Evolutionary conservation across 2,888 invertebrate species (phyloP), one percentile per base, ranked within the genome.

Genomic region (Scelioninae gen. 1): DNA sequence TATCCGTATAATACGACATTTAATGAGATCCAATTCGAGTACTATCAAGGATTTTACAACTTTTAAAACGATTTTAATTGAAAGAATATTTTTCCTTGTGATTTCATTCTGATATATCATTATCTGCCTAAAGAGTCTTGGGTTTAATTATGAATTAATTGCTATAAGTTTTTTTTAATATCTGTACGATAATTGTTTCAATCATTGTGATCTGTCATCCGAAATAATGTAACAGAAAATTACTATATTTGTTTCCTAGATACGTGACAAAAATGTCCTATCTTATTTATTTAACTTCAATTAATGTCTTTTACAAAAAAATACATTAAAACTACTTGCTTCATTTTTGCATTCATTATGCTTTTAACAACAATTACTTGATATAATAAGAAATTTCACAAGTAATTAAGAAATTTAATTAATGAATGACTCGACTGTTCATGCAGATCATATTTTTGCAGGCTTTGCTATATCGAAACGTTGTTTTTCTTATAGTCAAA

Each of bases 71-170:
- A 49, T 11, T 32, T 62, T 65, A 7, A 29, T 47, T 32, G 11
- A 47, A 49, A 45, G 43, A 34, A 45, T 31, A 75, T 75, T 65
- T 63, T 43, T 49, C 31, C 16, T 32, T 6, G 11, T 15, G 23
- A 76, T 58, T 58, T 43, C 56, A 58, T 58, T 60, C 60, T 32
- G 56, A 65, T 63, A 43, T 49, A 49, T 34, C 32, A 11, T 16
- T 16, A 16, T 43, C n/a, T 29, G 8, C 7, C 13, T 38, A 8
- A 60, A 51, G 29, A 65, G 49, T 38, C 58, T 34, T 34, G 13
- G n/a, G 7, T 23, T 55, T 63, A 53, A 74, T 75, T 56, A 63
- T 65, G 56, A 75, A 75, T 65, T 47, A 75, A 56, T 65, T 55
- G 45, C 45, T 6, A 43, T 55, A 65, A 47, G 29, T 31, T 34